Evolutionary conservation across 2,888 invertebrate species (phyloP), one percentile per base, ranked within the genome.

Genomic region (Tipula confusa): DNA sequence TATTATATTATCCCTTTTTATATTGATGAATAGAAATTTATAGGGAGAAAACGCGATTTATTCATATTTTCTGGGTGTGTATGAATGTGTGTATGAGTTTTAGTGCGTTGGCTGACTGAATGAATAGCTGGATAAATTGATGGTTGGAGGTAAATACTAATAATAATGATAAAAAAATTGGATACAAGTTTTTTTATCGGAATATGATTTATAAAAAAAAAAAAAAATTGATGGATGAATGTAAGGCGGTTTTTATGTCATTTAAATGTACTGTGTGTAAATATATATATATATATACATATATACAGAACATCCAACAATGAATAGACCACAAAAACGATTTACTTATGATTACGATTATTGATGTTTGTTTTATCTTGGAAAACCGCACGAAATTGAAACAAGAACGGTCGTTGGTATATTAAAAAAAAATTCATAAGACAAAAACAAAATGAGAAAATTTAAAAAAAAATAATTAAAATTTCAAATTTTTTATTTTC

Each of bases 1-100:
- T 24, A 64, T 64, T 64, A 24, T 64, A 64, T 64, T 64, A 64
- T 64, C 64, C 64, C 64, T 64, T 64, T 64, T 64, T 64, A n/a
- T n/a, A 64, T 64, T 64, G 64, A 64, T 64, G 64, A 64, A 64
- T 64, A 24, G 64, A 64, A 64, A 64, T 24, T 64, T 64, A 64
- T 64, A n/a, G 64, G 64, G 64, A 64, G 64, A 64, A 64, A 64
- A 64, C 64, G 64, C 64, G 64, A 64, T 64, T 64, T 64, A 64
- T 48, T 48, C 48, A 48, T 48, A 48, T 48, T 48, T 48, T 48
- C 4, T 79, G 29, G 9, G 9, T 79, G 29, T 80, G 80, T 80
- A 9, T 29, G 80, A 0, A n/a, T 80, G 29, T 80, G 80, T 29
- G 80, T 29, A 15, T 80, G 80, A 13, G 29, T 80, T 13, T 2